Evolutionary conservation across 2,888 invertebrate genomes (phyloP).

Genomic region (Ormyrus nitidulus): DNA sequence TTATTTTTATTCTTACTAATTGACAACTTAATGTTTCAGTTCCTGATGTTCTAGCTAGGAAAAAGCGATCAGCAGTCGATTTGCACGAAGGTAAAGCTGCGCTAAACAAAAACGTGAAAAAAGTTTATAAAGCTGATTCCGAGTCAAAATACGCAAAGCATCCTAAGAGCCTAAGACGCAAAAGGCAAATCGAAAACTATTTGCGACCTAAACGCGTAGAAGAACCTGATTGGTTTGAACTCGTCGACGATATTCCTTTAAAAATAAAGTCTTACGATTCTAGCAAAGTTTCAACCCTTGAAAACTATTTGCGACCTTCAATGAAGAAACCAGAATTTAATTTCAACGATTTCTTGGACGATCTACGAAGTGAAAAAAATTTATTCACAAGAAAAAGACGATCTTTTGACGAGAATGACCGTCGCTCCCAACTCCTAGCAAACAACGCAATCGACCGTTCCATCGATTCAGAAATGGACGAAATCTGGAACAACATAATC

Average conservation of each 20-base stretch:
- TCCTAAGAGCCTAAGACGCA: too few species aligned
- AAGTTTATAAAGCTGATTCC: conserved; percentile 12
- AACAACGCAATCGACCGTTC: conserved; percentile 34
- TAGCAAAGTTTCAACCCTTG: too few species aligned
- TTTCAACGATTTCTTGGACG: not conserved
- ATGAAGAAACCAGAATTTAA: too few species aligned
- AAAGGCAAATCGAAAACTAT: not conserved
- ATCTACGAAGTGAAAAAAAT: not conserved
- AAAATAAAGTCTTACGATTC: not conserved
- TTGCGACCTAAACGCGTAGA: not conserved
- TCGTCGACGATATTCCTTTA: not conserved
- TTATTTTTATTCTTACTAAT: too few species aligned
- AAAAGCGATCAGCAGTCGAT: conserved; percentile 32
- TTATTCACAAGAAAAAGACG: conserved; percentile 20
- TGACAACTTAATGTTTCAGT: conserved; percentile 19
- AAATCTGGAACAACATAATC: conserved; percentile 54
- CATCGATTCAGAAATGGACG: conserved; percentile 51
- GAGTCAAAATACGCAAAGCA: not conserved
- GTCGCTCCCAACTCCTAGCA: not conserved
- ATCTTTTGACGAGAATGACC: conserved; percentile 4
- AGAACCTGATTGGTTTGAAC: not conserved
- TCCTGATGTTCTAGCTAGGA: conserved; percentile 5
- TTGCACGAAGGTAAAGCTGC: not conserved
- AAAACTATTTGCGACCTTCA: too few species aligned
- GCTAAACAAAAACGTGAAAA: conserved; percentile 43